Percentiles rank a stretch among this genome's conserved stretches.
phyloP scores from a whole-genome alignment of 2,113 vertebrate genomes.

The Protomyctophum bolini region DNA sequence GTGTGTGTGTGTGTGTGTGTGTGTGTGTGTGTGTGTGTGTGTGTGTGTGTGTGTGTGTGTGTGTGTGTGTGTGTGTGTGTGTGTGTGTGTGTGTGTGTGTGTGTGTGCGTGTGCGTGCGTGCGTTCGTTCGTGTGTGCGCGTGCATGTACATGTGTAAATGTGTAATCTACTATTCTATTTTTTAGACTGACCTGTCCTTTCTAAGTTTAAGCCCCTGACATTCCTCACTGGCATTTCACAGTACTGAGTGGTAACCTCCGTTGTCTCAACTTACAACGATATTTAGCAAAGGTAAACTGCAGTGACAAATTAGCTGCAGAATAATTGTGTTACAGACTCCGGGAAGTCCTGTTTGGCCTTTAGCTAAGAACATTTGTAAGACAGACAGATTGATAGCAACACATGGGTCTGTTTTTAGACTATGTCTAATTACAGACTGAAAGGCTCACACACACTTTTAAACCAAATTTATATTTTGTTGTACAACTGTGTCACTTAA shows the following conservation, averaged over 20 bases:
- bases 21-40: constrained; percentile 16
- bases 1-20: constrained; percentile 4
- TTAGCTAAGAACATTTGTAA: constrained; percentile 6
- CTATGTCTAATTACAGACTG: background rate
- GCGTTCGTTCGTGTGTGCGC: too few relatives aligned
- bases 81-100: constrained; percentile 4
- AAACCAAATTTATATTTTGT: constrained; percentile 5
- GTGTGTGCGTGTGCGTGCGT: background rate
- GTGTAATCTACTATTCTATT: background rate
- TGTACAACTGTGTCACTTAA: too few relatives aligned
- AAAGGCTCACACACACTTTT: constrained; percentile 2
- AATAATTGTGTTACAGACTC: too few relatives aligned
- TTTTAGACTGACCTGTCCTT: constrained; percentile 26
- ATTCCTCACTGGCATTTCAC: constrained; percentile 58
- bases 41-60: constrained; percentile 4
- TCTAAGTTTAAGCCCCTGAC: constrained; percentile 41
- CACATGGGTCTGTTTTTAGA: background rate
- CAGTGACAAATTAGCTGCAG: background rate
- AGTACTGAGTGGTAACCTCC: constrained; percentile 47
- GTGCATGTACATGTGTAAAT: too few relatives aligned
- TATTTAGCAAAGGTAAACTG: background rate
- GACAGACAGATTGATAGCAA: background rate
- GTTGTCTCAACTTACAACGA: constrained; percentile 20
- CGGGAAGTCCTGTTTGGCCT: too few relatives aligned
- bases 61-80: constrained; percentile 10